Conservation (phyloP, 2,888 invertebrate species). For the Sarcophaga caerulescens region DNA sequence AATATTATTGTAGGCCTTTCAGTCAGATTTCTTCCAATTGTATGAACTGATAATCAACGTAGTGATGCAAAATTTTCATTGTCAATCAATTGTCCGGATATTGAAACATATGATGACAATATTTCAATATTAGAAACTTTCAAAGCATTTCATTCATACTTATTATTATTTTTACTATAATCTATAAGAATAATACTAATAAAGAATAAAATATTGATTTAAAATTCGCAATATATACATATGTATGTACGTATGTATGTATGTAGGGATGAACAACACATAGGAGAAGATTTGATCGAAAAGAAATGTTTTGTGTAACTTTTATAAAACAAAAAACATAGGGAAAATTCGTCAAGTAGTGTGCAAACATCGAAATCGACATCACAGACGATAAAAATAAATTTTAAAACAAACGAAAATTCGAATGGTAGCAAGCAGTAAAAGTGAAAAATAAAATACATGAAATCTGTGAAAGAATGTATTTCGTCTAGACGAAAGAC, state of each 20-base stretch:
- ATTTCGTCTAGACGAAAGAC: conserved; percentile 64
- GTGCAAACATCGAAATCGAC: conserved; percentile 48
- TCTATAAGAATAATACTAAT: too few relatives aligned
- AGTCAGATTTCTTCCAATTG: too few relatives aligned
- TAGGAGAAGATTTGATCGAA: not conserved
- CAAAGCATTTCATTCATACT: too few relatives aligned
- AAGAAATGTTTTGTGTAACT: not conserved
- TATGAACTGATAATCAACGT: too few relatives aligned
- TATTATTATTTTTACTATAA: too few relatives aligned
- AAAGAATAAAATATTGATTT: too few relatives aligned
- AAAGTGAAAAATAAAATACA: conserved; percentile 43
- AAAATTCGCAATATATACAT: too few relatives aligned
- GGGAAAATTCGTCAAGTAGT: conserved; percentile 22
- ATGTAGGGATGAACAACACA: not conserved
- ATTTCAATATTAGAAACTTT: too few relatives aligned
- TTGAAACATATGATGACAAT: too few relatives aligned
- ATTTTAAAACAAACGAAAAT: conserved; percentile 50
- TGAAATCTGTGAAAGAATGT: conserved; percentile 65
- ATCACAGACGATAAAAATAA: conserved; percentile 58
- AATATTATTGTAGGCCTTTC: too few relatives aligned
- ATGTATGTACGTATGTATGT: not conserved
- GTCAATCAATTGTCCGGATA: not conserved
- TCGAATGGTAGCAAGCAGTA: conserved; percentile 45
- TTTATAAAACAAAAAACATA: not conserved
- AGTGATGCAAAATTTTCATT: not conserved